Conservation (phyloP, 1,140 invertebrate genomes). For the Formica selysi region DNA sequence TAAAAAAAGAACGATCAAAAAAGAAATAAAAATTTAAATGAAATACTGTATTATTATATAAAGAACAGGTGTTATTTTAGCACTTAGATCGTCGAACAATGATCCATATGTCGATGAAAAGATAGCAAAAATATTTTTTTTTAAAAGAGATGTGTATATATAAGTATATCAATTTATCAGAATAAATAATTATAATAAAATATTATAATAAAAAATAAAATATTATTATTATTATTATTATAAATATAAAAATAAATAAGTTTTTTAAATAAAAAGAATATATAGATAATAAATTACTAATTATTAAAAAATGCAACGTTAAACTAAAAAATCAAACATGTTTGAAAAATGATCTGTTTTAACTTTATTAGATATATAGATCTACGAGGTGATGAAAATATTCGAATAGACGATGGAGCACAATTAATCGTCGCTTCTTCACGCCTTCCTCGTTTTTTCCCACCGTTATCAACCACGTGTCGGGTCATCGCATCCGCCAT, state of each 20-base stretch:
- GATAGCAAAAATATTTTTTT: background rate
- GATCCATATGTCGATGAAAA: conserved; percentile 25
- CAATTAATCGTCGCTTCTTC: conserved; percentile 37
- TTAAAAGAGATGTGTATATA: background rate
- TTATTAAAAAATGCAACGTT: background rate
- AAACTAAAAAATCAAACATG: background rate
- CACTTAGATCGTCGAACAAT: conserved; percentile 4
- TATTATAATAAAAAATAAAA: too few relatives aligned
- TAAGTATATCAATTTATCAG: background rate
- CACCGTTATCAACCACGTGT: conserved; percentile 14
- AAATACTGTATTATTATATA: background rate
- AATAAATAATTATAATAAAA: background rate
- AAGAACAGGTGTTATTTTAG: background rate
- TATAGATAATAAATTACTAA: background rate
- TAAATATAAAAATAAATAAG: background rate
- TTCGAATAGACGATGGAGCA: background rate
- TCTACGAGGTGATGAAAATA: background rate
- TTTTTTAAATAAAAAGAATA: background rate
- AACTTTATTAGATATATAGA: background rate
- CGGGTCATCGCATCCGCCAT: background rate
- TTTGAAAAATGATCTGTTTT: background rate
- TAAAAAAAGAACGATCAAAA: conserved; percentile 17
- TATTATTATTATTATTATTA: too few relatives aligned
- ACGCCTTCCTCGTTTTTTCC: conserved; percentile 32
- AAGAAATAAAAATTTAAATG: background rate